Percentiles rank a stretch among this genome's conserved stretches.
These are phyloP conservation scores for Acipenser transmontanus DNA, from an alignment of 2,797 vertebrate species.

Conservation along the genomic window DNA sequence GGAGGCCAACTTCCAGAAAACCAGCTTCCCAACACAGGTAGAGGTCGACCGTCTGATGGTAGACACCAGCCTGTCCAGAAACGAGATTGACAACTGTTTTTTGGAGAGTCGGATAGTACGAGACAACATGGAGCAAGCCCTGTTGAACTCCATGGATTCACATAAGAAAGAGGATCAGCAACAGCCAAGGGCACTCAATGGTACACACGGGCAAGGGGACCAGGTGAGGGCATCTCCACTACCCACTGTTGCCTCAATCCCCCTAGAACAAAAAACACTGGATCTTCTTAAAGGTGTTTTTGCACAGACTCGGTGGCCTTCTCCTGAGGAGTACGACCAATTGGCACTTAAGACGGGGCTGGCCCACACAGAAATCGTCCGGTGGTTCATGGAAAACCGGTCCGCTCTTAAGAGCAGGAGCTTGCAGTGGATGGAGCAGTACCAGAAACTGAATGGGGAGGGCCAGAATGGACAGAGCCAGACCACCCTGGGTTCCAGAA, in stretches of 20 bases:
- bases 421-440: conserved; percentile 82
- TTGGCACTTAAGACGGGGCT: conserved; percentile 83
- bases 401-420: conserved; percentile 75
- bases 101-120: conserved; percentile 80
- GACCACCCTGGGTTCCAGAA: conserved; percentile 50
- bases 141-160: conserved; percentile 81
- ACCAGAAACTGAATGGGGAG: conserved; percentile 54
- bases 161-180: conserved; percentile 54
- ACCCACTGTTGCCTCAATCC: conserved; percentile 53
- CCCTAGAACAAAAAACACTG: conserved; percentile 63
- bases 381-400: conserved; percentile 96
- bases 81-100: conserved; percentile 91
- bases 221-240: conserved; percentile 60
- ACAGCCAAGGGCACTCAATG: conserved; percentile 65
- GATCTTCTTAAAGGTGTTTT: conserved; percentile 85
- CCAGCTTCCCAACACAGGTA: conserved; percentile 73
- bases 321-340: conserved; percentile 90
- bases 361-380: conserved; percentile 89
- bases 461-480: conserved; percentile 42
- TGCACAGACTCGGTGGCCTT: conserved; percentile 89
- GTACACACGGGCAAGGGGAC: conserved; percentile 64
- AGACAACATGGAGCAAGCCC: conserved; percentile 87
- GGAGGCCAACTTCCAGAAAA: conserved; percentile 89
- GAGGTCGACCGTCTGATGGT: conserved; percentile 76
- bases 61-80: conserved; percentile 81